Evolutionary conservation across 2,888 invertebrate species (phyloP).

Genomic region (Clusia tigrina): DNA sequence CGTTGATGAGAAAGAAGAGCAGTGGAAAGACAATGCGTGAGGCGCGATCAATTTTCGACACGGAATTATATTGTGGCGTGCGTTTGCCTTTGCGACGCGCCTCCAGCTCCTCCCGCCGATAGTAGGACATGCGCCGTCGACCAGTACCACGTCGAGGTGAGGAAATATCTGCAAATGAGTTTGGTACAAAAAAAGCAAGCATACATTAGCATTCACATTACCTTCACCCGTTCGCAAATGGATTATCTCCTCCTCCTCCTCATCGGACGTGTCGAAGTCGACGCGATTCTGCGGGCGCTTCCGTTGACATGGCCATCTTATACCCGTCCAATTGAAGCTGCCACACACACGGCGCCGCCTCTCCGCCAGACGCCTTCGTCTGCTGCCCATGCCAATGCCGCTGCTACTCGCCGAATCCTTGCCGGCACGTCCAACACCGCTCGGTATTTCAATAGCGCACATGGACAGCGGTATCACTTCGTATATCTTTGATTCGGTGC

Average conservation of each 20-base stretch:
- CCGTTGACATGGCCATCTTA: conserved; percentile 45
- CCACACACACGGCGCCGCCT: neutral
- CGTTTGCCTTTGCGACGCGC: conserved; percentile 60
- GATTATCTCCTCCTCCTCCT: conserved; percentile 59
- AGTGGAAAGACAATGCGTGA: conserved; percentile 80
- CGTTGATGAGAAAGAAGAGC: conserved; percentile 77
- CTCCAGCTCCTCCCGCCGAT: conserved; percentile 58
- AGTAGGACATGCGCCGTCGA: conserved; percentile 58
- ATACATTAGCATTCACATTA: conserved; percentile 17
- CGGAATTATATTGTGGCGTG: conserved; percentile 77
- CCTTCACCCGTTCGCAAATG: conserved; percentile 54
- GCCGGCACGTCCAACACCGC: conserved; percentile 15
- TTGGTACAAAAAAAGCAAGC: conserved; percentile 10
- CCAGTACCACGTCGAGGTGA: conserved; percentile 36
- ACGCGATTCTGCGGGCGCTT: conserved; percentile 31
- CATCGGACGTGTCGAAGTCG: conserved; percentile 43
- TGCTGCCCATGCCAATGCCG: conserved; percentile 46
- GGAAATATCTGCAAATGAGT: conserved; percentile 11
- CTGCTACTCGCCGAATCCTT: conserved; percentile 34
- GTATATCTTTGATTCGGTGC: conserved; percentile 63
- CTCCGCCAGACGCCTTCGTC: conserved; percentile 32
- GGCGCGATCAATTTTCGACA: conserved; percentile 80
- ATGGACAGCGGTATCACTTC: conserved; percentile 74
- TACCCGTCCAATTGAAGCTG: conserved; percentile 39
- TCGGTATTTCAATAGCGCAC: conserved; percentile 66